phyloP scores from a whole-genome alignment of 2,113 vertebrate genomes.

The Carettochelys insculpta region DNA sequence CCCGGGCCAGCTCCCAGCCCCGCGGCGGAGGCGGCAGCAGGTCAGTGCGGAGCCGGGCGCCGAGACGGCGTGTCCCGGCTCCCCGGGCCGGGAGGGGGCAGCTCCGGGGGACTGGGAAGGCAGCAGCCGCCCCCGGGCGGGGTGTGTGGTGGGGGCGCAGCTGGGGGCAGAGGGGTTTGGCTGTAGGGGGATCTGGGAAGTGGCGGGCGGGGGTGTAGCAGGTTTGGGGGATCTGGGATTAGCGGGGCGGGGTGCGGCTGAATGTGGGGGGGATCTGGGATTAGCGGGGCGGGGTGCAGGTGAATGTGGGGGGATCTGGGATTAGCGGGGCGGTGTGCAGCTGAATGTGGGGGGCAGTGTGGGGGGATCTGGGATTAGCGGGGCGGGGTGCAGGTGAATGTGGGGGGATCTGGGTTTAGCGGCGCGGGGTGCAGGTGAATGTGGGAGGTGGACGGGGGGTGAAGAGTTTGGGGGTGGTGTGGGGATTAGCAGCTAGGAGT shows the following conservation, averaged over 20 bases:
- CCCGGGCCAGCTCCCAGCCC: neutral
- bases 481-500: neutral
- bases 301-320: no score
- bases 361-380: no score
- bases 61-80: neutral
- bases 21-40: neutral
- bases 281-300: no score
- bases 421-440: neutral
- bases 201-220: no score
- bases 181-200: no score
- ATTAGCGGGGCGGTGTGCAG: neutral
- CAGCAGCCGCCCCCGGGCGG: neutral
- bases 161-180: no score
- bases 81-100: neutral
- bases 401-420: neutral
- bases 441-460: neutral
- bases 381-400: no score
- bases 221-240: neutral
- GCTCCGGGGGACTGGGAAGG: neutral
- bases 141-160: neutral
- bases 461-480: no score
- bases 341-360: no score
- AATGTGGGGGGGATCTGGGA: neutral
- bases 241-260: neutral
- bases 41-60: neutral